These are phyloP conservation scores for Salvelinus alpinus DNA, from an alignment of 2,113 vertebrate species.

Conservation along the genomic window DNA sequence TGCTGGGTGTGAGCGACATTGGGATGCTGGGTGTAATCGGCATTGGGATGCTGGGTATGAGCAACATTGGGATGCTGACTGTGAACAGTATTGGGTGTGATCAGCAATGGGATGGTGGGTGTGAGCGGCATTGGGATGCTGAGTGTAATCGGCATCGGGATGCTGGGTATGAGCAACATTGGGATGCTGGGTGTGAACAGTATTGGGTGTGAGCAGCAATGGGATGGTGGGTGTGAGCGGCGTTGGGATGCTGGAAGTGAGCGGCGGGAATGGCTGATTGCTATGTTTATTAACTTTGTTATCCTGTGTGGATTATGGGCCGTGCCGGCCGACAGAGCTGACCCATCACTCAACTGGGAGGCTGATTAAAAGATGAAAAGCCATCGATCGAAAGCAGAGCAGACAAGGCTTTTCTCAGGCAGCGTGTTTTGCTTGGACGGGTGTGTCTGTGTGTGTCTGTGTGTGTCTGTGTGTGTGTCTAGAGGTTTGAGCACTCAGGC, in stretches of 20 bases:
- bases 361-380: slow-evolving; percentile 66
- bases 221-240: slow-evolving; percentile 9
- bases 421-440: slow-evolving; percentile 1
- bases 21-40: no score
- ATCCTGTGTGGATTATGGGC: slow-evolving; percentile 45
- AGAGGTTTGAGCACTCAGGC: slow-evolving; percentile 26
- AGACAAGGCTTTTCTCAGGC: slow-evolving; percentile 28
- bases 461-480: slow-evolving; percentile 31
- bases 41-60: no score
- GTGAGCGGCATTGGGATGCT: no score
- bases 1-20: no score
- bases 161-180: no score
- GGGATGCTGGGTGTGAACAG: no score
- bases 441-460: slow-evolving; percentile 8
- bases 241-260: slow-evolving; percentile 4
- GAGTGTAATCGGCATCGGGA: no score
- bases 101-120: no score
- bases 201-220: background rate
- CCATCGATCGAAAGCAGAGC: slow-evolving; percentile 44
- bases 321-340: slow-evolving; percentile 22
- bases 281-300: slow-evolving; percentile 38
- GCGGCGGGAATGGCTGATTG: background rate
- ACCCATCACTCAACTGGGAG: slow-evolving; percentile 31
- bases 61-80: fast-evolving
- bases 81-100: no score